phyloP scores from a whole-genome alignment of 2,797 vertebrate species.

The Cossypha dichroa region DNA sequence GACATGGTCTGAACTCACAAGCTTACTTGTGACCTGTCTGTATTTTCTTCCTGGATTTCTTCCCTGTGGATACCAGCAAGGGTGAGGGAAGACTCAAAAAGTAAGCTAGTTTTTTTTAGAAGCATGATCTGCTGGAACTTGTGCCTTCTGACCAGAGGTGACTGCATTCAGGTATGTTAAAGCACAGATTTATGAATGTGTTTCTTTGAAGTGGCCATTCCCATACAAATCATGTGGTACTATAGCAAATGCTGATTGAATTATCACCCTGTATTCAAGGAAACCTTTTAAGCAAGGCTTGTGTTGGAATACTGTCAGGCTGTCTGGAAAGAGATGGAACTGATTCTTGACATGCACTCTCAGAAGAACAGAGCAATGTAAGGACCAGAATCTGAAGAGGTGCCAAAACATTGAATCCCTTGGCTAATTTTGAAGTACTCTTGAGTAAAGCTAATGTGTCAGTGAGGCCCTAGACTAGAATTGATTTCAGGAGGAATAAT shows the following conservation, averaged over 20 bases:
- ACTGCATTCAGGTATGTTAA: neutral
- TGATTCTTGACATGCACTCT: neutral
- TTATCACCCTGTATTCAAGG: neutral
- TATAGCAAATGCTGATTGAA: neutral
- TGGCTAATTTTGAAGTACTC: neutral
- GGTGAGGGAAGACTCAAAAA: neutral
- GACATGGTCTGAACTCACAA: neutral
- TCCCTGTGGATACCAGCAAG: neutral
- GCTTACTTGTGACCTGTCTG: neutral
- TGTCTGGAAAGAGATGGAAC: neutral
- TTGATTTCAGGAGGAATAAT: constrained; percentile 25
- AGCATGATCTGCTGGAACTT: neutral
- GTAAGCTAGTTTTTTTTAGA: neutral
- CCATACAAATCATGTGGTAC: neutral
- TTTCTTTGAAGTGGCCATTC: neutral
- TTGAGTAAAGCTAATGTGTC: neutral
- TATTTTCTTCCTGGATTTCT: neutral
- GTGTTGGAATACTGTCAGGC: neutral
- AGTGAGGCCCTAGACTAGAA: neutral
- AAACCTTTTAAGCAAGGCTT: neutral
- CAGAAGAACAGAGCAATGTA: neutral
- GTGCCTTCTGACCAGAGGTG: neutral
- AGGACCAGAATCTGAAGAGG: neutral
- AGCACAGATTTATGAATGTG: neutral
- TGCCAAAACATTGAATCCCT: neutral